Percentiles rank a stretch among this genome's conserved stretches.
Conservation (phyloP, 2,888 invertebrate genomes). For the Drosophila phalerata region DNA sequence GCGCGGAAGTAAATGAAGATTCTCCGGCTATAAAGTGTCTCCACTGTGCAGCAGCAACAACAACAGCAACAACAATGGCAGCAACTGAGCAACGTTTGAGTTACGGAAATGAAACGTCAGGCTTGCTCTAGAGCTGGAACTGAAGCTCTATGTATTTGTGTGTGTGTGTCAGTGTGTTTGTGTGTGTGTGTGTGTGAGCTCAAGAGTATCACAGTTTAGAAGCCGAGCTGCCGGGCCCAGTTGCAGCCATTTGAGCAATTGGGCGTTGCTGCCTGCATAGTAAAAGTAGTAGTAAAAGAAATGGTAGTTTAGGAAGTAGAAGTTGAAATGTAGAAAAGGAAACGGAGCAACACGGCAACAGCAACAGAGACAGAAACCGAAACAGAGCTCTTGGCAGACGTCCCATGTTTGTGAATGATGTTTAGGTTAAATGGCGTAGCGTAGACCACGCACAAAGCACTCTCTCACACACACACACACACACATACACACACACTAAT, state of each 20-base stretch:
- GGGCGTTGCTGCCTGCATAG: constrained; percentile 48
- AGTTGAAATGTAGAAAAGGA: not conserved
- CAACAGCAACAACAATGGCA: constrained; percentile 36
- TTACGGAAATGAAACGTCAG: constrained; percentile 81
- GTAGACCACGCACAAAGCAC: constrained; percentile 37
- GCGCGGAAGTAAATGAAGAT: constrained; percentile 80
- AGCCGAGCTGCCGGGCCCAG: constrained; percentile 33
- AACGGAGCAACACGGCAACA: not conserved
- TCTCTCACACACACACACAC: constrained; percentile 6
- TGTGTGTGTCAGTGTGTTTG: constrained; percentile 22
- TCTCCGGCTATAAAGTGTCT: constrained; percentile 74
- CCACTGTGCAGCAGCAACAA: constrained; percentile 32
- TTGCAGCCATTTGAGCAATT: constrained; percentile 65
- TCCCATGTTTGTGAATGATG: constrained; percentile 66
- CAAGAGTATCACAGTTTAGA: constrained; percentile 42
- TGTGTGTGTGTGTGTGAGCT: constrained; percentile 35
- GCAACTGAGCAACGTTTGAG: constrained; percentile 71
- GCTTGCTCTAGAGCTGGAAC: constrained; percentile 14
- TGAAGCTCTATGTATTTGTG: constrained; percentile 3
- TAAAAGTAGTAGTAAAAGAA: constrained; percentile 14
- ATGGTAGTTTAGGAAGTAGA: constrained; percentile 6
- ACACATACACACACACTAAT: not conserved
- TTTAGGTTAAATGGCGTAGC: constrained; percentile 70
- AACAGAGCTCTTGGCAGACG: constrained; percentile 45
- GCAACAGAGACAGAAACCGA: not conserved